Evolutionary conservation across 2,888 invertebrate genomes (phyloP).

Genomic region (Nowickia ferox): DNA sequence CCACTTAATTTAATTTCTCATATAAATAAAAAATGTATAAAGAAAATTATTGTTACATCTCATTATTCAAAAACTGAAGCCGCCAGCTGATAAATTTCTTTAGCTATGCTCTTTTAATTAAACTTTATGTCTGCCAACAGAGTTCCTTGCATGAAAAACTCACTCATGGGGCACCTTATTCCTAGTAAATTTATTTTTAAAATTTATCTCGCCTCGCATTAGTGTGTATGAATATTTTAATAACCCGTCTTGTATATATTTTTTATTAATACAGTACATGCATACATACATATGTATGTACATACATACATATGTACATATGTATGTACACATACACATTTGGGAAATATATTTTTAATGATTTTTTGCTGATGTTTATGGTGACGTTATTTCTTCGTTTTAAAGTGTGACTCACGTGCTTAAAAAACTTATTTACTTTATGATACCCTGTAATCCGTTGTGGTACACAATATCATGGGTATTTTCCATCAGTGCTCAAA

Average conservation of each 20-base stretch:
- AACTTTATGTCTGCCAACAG: background rate
- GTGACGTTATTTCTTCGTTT: conserved; percentile 57
- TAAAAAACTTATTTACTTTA: conserved; percentile 33
- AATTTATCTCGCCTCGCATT: conserved; percentile 6
- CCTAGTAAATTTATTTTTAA: conserved; percentile 42
- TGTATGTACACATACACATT: background rate
- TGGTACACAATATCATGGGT: background rate
- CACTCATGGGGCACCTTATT: conserved; percentile 17
- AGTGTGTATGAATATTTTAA: conserved; percentile 28
- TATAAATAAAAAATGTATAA: background rate
- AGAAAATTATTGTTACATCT: conserved; percentile 5
- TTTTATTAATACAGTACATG: background rate
- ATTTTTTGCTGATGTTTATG: conserved; percentile 50
- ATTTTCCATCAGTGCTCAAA: too few species aligned
- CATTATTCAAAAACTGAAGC: background rate
- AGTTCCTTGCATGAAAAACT: background rate
- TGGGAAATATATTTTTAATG: conserved; percentile 15
- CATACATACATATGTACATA: too few species aligned
- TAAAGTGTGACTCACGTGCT: conserved; percentile 65
- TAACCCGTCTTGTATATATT: conserved; percentile 29
- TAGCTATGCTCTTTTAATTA: background rate
- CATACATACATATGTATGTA: too few species aligned
- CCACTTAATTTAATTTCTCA: background rate
- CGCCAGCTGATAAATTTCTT: background rate
- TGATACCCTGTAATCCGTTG: conserved; percentile 18